phyloP scores from a whole-genome alignment of 2,797 vertebrate genomes.

The Chrysocyon brachyurus region DNA sequence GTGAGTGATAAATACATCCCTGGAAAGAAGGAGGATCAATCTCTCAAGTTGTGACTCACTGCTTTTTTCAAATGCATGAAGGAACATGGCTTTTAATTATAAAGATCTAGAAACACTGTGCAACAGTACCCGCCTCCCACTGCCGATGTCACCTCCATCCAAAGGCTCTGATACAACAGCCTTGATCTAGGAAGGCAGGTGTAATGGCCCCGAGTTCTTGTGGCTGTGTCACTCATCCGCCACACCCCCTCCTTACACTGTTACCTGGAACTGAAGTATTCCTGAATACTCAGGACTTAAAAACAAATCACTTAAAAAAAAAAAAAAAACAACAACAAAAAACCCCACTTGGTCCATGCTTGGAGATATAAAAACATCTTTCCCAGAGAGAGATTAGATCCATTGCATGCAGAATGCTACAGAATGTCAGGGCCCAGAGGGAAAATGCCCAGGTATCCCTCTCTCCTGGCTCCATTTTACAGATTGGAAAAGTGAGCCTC shows the following conservation, averaged over 20 bases:
- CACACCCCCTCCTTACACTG: not conserved
- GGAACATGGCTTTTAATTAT: not conserved
- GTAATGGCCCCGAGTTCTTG: not conserved
- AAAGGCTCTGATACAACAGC: not conserved
- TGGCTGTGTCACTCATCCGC: not conserved
- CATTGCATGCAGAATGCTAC: not conserved
- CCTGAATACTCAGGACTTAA: not conserved
- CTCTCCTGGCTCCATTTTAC: not conserved
- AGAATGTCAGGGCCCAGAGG: not conserved
- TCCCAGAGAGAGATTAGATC: not conserved
- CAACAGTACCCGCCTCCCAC: not conserved
- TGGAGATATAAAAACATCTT: not conserved
- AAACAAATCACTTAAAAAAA: not conserved
- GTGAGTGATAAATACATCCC: not conserved
- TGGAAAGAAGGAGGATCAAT: not conserved
- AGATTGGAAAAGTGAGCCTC: not conserved
- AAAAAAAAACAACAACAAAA: no score
- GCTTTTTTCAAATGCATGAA: not conserved
- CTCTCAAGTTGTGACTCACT: not conserved
- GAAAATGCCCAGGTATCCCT: not conserved
- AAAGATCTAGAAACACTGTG: not conserved
- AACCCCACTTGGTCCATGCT: not conserved
- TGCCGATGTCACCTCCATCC: not conserved
- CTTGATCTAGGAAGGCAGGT: not conserved
- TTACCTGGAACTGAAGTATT: not conserved